Base-by-base conservation (phyloP, 2,888 invertebrate species). In the Watsonalla binaria region DNA sequence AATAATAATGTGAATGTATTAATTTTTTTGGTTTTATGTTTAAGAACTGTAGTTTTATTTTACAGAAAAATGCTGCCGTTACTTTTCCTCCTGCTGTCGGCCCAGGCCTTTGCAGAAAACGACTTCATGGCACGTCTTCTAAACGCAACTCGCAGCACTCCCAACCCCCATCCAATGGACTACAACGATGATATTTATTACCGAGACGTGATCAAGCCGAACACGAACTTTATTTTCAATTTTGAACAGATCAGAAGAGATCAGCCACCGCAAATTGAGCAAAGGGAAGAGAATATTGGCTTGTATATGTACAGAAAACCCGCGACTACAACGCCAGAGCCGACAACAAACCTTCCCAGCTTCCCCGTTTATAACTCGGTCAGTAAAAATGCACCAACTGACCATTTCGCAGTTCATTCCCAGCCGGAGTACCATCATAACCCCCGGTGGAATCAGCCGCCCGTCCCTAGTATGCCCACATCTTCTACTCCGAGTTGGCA, bases 261-360 rank as follows among this genome's bases (percentile, higher is more conserved):
- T 47, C 74, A 80, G 54, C 72, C 72, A 5, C 63, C 76, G 1
- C 75, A 76, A 52, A 56, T 79, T 6, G 77, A 81, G 57, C 60
- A 66, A 52, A 72, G 75, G 61, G 72, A 78, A 46, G 80, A 80
- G 60, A 68, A 74, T 53, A 57, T 78, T 11, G 70, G 71, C 46
- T 68, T 66, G 34, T 81, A 81, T 52, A 66, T 76, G 63, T 58
- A 69, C 57, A 66, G 59, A 51, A 63, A 57, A 53, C 61, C 63
- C 15, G 63, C 54, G 45, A 65, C 59, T 5, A 71, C 70, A 9
- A 59, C 67, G 6, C 62, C 63, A 15, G 58, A 59, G 35, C 61
- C 71, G 14, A 53, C 59, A 33, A 48, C 57, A 0, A 58, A 51
- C n/a, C 35, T 53, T 33, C 45, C 51, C 0, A 47, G 54, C 0